These are phyloP conservation scores for Pygocentrus nattereri DNA, from an alignment of 2,797 vertebrate genomes.

Conservation along the genomic window DNA sequence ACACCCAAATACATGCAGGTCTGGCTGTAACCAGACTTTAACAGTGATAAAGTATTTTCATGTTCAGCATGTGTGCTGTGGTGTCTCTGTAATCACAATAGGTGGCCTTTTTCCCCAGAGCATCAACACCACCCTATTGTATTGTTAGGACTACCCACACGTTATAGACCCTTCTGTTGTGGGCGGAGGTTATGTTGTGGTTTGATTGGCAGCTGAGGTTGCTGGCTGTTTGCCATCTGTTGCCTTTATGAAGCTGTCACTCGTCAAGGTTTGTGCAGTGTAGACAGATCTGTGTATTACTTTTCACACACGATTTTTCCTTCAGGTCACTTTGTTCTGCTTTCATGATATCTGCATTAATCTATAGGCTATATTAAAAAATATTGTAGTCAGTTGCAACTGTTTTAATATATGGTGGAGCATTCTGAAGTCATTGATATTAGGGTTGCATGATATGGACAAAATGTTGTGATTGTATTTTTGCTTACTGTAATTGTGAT, in stretches of 20 bases:
- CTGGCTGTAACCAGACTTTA: neutral
- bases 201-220: slow-evolving; percentile 16
- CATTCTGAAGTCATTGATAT: neutral
- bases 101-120: slow-evolving; percentile 4
- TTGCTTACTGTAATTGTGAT: neutral
- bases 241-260: slow-evolving; percentile 45
- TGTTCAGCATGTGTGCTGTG: neutral
- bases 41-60: neutral
- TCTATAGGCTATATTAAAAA: neutral
- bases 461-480: neutral
- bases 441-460: neutral
- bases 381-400: neutral
- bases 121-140: slow-evolving; percentile 11
- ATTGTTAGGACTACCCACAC: slow-evolving; percentile 6
- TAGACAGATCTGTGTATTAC: neutral
- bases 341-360: neutral
- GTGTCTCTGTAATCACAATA: neutral
- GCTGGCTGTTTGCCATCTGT: slow-evolving; percentile 47
- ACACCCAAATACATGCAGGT: neutral
- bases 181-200: slow-evolving; percentile 3
- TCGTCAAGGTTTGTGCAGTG: slow-evolving; percentile 5
- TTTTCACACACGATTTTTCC: neutral
- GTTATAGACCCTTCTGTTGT: neutral
- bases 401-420: neutral
- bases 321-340: neutral